Base-by-base conservation (phyloP, 2,113 vertebrate species). In the Megaceryle maxima region DNA sequence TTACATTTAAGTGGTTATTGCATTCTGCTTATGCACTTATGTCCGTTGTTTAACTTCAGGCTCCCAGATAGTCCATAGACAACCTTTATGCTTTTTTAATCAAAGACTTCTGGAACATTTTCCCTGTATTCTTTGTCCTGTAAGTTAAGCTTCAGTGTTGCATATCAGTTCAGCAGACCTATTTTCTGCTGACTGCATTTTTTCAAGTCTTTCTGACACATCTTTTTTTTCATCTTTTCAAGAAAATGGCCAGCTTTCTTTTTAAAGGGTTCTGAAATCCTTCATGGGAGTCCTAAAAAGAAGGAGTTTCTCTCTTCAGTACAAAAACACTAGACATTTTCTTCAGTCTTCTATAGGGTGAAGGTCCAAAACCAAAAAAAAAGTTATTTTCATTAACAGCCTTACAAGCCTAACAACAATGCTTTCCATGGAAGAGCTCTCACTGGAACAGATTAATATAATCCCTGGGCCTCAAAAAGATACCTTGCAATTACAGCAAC, bases 371-470 rank as follows among this genome's bases (percentile, higher is more conserved):
- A 93, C 59, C 57, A 92, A 93, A 73, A 73, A 92, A 57, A 68
- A 90, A 96, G 69, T 82, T 96, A 92, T 68, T 95, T 97, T 94
- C 70, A 60, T 48, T 76, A 92, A 74, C 57, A 53, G 69, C 35
- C 51, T 83, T 95, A 79, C 73, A 88, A 93, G 74, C 20, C 70
- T 68, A 93, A 43, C 67, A 85, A 90, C 95, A 94, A 51, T 67
- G 72, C 46, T 92, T 82, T 83, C 70, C 0, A 2, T 83, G 76
- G 25, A 93, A 92, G 51, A 92, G 44, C 80, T 97, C 81, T 92
- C 83, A 14, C 72, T 48, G 62, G 96, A 97, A 96, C 63, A 92
- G 88, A 86, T 95, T 96, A 83, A 81, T 94, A 74, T 96, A 93
- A 97, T 87, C 79, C 68, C 64, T 4, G 2, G 33, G 84, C 60